These are phyloP conservation scores for Octopus sinensis DNA, from an alignment of 1,140 invertebrate genomes.

Conservation along the genomic window DNA sequence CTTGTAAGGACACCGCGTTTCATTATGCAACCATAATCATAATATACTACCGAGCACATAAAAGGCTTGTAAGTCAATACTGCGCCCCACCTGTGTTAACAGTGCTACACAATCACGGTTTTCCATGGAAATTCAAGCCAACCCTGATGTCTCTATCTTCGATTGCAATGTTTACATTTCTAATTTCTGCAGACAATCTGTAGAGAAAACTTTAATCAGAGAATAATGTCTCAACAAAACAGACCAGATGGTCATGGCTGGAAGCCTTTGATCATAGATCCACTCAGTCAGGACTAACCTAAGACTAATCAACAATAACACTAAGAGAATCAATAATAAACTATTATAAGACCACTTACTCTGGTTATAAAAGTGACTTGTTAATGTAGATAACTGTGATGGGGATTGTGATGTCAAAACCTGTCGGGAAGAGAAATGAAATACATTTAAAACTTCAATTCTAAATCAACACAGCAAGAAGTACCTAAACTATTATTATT, in stretches of 20 bases:
- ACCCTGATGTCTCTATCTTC: no score
- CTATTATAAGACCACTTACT: slow-evolving; percentile 20
- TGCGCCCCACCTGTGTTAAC: no score
- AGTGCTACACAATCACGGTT: no score
- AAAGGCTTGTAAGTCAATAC: no score
- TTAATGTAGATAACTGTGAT: slow-evolving; percentile 39
- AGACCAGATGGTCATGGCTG: neutral
- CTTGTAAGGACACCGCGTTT: no score
- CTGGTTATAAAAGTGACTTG: slow-evolving; percentile 40
- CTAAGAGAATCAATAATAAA: neutral
- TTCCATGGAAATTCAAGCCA: no score
- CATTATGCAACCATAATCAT: no score
- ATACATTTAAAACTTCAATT: neutral
- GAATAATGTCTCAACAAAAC: neutral
- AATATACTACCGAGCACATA: no score
- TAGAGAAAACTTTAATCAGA: neutral
- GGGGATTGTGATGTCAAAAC: slow-evolving; percentile 46
- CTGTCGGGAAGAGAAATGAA: slow-evolving; percentile 28
- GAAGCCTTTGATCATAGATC: neutral
- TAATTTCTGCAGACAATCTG: neutral
- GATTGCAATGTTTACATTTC: no score
- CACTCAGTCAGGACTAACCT: neutral
- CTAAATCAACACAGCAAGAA: neutral
- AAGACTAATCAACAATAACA: neutral
- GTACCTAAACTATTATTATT: neutral